Conservation (phyloP, 1,140 invertebrate genomes). For the Diachasmimorpha longicaudata region DNA sequence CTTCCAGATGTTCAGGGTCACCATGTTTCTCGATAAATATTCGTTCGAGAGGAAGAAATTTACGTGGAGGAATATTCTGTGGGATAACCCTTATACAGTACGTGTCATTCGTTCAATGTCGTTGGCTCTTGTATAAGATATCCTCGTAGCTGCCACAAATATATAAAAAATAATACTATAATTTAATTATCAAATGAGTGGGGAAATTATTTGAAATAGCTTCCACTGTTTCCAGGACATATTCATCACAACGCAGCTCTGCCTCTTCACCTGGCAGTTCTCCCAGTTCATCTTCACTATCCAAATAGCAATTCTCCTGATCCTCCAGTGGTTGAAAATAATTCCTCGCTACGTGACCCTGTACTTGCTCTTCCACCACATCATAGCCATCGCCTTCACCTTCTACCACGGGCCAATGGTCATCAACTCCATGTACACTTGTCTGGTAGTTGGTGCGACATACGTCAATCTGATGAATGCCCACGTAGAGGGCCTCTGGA, state of each 20-base stretch:
- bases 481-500: constrained; percentile 18
- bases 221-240: constrained; percentile 43
- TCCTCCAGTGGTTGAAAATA: constrained; percentile 70
- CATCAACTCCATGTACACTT: constrained; percentile 70
- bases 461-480: constrained; percentile 26
- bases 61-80: constrained; percentile 27
- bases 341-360: constrained; percentile 63
- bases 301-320: constrained; percentile 69
- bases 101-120: constrained; percentile 22
- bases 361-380: constrained; percentile 64
- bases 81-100: constrained; percentile 31
- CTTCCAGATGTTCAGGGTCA: constrained; percentile 63
- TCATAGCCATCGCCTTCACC: constrained; percentile 66
- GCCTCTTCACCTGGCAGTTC: constrained; percentile 76
- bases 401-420: constrained; percentile 42
- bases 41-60: constrained; percentile 13
- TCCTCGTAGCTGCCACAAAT: background rate
- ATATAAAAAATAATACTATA: too few relatives aligned
- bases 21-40: constrained; percentile 41
- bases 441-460: constrained; percentile 50
- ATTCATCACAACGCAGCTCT: constrained; percentile 50
- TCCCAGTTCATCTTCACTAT: constrained; percentile 79
- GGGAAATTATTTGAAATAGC: too few relatives aligned
- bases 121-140: constrained; percentile 11
- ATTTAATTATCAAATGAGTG: too few relatives aligned